Evolutionary conservation across 2,113 vertebrate genomes (phyloP).

Genomic region (Tupaia tana): DNA sequence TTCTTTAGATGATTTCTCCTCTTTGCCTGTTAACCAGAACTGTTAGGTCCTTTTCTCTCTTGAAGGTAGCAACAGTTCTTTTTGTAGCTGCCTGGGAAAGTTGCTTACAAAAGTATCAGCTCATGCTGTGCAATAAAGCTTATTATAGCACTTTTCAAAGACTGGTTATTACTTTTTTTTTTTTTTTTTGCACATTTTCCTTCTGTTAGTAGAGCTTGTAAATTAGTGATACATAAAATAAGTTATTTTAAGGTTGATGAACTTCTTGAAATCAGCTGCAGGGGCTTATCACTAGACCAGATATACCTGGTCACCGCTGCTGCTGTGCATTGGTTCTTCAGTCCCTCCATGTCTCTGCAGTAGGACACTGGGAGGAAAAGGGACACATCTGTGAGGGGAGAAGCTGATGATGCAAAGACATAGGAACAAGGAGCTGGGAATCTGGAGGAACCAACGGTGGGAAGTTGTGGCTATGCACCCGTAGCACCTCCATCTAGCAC

Average conservation of each 20-base stretch:
- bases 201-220: not conserved
- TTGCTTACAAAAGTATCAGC: not conserved
- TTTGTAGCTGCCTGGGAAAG: not conserved
- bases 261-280: not conserved
- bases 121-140: not conserved
- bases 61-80: not conserved
- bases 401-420: not conserved
- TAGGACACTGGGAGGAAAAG: not conserved
- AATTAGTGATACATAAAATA: slow-evolving; percentile 12
- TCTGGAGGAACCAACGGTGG: not conserved
- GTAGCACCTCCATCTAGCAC: not conserved
- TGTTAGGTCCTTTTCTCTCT: not conserved
- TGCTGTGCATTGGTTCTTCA: not conserved
- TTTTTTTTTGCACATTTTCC: not conserved
- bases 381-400: not conserved
- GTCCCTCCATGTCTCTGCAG: not conserved
- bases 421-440: not conserved
- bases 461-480: not conserved
- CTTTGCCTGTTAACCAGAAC: not conserved
- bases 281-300: not conserved
- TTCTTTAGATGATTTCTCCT: not conserved
- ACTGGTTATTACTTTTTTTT: not conserved
- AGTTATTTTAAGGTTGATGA: slow-evolving; percentile 31
- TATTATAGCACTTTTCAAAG: not conserved
- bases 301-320: not conserved